Evolutionary conservation across 2,113 vertebrate genomes (phyloP).

Genomic region (Cercocebus atys): DNA sequence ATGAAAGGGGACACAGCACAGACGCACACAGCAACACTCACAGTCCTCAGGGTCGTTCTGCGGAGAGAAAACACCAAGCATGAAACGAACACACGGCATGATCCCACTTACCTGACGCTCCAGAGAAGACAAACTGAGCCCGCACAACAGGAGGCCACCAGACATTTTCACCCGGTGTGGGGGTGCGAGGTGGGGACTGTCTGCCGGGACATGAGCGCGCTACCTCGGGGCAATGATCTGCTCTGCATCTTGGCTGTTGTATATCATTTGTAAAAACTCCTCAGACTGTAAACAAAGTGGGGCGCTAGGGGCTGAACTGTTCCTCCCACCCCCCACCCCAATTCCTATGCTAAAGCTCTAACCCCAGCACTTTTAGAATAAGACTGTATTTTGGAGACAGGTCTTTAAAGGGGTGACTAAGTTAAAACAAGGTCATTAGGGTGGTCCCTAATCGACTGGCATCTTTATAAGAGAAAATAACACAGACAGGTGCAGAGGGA

Average conservation of each 20-base stretch:
- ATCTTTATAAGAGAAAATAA: not conserved
- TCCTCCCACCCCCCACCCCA: not conserved
- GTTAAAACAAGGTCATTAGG: not conserved
- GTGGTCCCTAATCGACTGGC: not conserved
- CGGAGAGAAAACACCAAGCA: not conserved
- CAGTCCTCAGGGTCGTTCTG: not conserved
- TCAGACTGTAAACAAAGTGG: not conserved
- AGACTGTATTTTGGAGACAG: not conserved
- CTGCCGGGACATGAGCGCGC: not conserved
- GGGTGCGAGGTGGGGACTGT: not conserved
- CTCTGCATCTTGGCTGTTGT: not conserved
- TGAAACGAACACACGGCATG: not conserved
- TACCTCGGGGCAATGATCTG: not conserved
- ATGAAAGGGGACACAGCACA: not conserved
- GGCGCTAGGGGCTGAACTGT: not conserved
- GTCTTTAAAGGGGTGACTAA: not conserved
- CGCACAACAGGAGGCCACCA: not conserved
- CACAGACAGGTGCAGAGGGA: not conserved
- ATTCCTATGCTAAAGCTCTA: not conserved
- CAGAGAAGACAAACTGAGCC: not conserved
- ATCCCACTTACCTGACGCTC: not conserved
- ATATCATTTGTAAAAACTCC: not conserved
- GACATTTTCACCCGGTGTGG: not conserved
- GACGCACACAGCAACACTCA: rapidly evolving
- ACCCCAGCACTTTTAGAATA: not conserved